Evolutionary conservation across 2,113 vertebrate genomes (phyloP), one percentile per base, ranked within the genome.

Genomic region (Manacus vitellinus): DNA sequence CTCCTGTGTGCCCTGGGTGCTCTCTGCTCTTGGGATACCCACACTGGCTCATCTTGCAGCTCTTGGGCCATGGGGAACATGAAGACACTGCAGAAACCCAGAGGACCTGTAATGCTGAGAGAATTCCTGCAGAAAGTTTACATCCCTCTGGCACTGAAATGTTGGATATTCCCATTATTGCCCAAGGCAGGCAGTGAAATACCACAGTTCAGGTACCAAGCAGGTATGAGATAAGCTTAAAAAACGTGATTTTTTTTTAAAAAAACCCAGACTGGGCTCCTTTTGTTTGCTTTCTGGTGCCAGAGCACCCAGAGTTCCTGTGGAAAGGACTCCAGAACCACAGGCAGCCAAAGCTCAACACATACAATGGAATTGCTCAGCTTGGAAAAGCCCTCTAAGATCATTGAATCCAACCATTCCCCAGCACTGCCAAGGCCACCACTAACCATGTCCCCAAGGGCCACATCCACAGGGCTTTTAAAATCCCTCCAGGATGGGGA

Each of bases 61-160:
- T 7, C 39, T 54, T 37, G 68, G 28, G 39, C 30, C 0, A 0
- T 0, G 0, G 77, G 61, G 11, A 79, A 44, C 2, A 2, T 4
- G 58, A 83, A 71, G 72, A 35, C 63, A 72, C 67, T 41, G 4
- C 37, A 8, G n/a, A 76, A 91, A 66, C n/a, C 47, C 59, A 49
- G 47, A 63, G 56, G 39, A 91, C 24, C 16, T 62, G 76, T 22
- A 52, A 54, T 14, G 10, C 24, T 23, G 18, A 55, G 58, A 66
- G 41, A 70, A 12, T 44, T 46, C 44, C 67, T 1, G 2, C 22
- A 30, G 30, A 73, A 68, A 44, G 47, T 55, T 95, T 63, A 41
- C 47, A 85, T 25, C 61, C 83, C 4, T 0, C 14, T 56, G 35
- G 43, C 62, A 67, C 18, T 4, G 11, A 61, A 55, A 66, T 65